Conservation (phyloP, 2,888 invertebrate genomes). For the Micropterix aruncella region DNA sequence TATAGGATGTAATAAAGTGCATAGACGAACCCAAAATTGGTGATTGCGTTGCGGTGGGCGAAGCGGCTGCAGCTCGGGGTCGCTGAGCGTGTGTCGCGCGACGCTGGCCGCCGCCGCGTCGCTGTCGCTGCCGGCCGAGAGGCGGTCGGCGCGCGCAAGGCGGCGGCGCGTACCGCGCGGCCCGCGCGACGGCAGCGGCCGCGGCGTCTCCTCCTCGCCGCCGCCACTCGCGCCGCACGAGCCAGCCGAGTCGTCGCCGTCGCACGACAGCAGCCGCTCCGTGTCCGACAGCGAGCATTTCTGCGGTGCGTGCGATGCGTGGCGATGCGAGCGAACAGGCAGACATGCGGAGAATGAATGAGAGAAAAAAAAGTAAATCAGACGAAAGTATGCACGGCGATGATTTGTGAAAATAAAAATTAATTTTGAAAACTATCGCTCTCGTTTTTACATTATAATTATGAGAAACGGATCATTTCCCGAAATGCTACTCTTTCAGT, state of each 20-base stretch:
- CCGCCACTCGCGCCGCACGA: constrained; percentile 3
- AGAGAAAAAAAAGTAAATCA: background rate
- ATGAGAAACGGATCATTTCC: too few relatives aligned
- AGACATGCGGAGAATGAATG: constrained; percentile 14
- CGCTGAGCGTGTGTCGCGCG: constrained; percentile 30
- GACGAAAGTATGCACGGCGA: background rate
- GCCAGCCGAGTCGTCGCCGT: constrained; percentile 8
- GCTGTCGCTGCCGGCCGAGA: background rate
- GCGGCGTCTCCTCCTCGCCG: constrained; percentile 5
- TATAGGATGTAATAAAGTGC: constrained; percentile 7
- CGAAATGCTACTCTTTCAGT: too few relatives aligned
- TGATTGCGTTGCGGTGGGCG: constrained; percentile 24
- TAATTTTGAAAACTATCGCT: too few relatives aligned
- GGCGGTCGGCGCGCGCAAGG: constrained; percentile 13
- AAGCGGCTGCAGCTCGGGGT: constrained; percentile 29
- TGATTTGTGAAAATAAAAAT: too few relatives aligned
- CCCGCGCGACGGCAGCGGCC: constrained; percentile 13
- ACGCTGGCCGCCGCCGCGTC: constrained; percentile 15
- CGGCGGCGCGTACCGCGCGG: constrained; percentile 10
- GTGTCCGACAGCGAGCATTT: constrained; percentile 14
- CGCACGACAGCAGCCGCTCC: constrained; percentile 14
- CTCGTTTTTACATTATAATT: too few relatives aligned
- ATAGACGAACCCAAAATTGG: constrained; percentile 34
- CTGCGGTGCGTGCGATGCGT: constrained; percentile 19
- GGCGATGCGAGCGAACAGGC: constrained; percentile 35